Conservation (phyloP, 2,888 invertebrate species). For the Hyposoter didymator region DNA sequence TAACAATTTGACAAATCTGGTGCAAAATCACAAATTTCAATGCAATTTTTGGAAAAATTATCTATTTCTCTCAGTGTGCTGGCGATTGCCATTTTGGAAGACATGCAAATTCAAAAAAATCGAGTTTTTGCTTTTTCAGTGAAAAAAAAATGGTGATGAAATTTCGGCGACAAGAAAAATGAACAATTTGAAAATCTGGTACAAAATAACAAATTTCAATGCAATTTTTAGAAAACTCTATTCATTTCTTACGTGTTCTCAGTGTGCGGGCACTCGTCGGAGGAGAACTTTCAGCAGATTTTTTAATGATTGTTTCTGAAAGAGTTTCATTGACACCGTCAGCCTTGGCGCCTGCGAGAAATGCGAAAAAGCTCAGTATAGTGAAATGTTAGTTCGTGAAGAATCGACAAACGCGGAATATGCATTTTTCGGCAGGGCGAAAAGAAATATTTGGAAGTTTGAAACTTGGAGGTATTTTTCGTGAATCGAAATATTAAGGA, state of each 20-base stretch:
- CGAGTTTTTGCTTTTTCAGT: no score
- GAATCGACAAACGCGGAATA: background rate
- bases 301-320: slow-evolving; percentile 50
- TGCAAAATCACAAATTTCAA: background rate
- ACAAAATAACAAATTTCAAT: background rate
- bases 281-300: slow-evolving; percentile 49
- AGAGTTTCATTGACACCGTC: slow-evolving; percentile 64
- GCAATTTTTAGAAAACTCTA: background rate
- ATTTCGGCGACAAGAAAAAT: background rate
- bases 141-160: no score
- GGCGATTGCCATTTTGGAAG: no score
- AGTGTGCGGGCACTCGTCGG: slow-evolving; percentile 54
- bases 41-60: background rate
- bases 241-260: slow-evolving; percentile 62
- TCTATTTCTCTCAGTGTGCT: slow-evolving; percentile 57
- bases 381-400: background rate
- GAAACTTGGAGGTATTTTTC: background rate
- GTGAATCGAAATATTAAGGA: background rate
- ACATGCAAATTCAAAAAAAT: no score
- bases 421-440: background rate
- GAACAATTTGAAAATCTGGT: background rate
- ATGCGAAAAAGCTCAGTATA: background rate
- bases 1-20: background rate
- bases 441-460: background rate
- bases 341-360: slow-evolving; percentile 65